A percentile compares a stretch with the other conserved stretches of the same genome.
phyloP scores from a whole-genome alignment of 2,797 vertebrate species.

The Crocidura indochinensis region DNA sequence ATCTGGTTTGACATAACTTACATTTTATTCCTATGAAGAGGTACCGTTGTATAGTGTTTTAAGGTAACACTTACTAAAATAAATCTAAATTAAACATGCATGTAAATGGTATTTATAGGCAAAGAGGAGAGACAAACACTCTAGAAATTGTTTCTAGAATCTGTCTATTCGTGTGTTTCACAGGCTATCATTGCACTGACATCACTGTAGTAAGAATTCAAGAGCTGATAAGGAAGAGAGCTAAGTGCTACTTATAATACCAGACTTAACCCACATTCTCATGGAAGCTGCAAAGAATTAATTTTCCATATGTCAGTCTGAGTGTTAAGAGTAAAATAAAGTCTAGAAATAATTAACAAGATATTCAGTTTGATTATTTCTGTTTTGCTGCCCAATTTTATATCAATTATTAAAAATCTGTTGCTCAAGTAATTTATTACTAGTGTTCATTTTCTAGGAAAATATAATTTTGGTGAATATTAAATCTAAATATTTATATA shows the following conservation, averaged over 20 bases:
- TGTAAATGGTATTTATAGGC: constrained; percentile 18
- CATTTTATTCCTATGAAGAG: constrained; percentile 31
- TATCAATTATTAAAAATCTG: background rate
- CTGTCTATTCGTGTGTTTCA: background rate
- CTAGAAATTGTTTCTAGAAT: constrained; percentile 10
- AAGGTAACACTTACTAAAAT: no score
- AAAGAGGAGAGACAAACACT: background rate
- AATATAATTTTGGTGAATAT: background rate
- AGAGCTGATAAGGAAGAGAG: constrained; percentile 10
- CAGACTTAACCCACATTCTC: background rate
- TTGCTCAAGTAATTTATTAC: background rate
- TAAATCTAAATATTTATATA: constrained; percentile 30
- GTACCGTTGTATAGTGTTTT: constrained; percentile 5
- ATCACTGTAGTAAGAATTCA: background rate
- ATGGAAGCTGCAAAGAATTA: background rate
- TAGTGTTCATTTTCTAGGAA: background rate
- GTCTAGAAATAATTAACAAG: constrained; percentile 30
- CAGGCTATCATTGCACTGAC: background rate
- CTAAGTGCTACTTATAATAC: background rate
- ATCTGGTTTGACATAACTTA: background rate
- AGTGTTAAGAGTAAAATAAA: constrained; percentile 42
- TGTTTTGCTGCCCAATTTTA: constrained; percentile 33
- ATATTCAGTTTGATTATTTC: background rate
- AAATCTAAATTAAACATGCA: no score
- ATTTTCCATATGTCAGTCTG: constrained; percentile 25